These are phyloP conservation scores for Sebastes fasciatus DNA, from an alignment of 2,113 vertebrate genomes.

Conservation along the genomic window DNA sequence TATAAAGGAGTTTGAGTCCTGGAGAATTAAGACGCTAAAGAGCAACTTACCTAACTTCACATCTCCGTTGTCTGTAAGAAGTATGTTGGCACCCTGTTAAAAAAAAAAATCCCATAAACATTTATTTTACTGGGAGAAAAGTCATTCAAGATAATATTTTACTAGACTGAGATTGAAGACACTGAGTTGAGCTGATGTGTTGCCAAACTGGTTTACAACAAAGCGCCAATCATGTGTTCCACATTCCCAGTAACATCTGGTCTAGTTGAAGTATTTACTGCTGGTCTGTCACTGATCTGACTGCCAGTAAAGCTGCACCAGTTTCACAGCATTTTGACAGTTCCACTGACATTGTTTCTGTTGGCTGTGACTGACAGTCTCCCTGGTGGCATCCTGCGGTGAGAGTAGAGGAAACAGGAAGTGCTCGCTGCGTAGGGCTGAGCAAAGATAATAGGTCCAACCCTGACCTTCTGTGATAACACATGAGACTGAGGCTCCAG, in stretches of 20 bases:
- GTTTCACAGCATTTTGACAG: slow-evolving; percentile 26
- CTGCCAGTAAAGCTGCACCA: neutral
- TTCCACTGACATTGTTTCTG: slow-evolving; percentile 41
- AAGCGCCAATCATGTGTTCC: neutral
- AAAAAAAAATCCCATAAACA: neutral
- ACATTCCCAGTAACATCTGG: slow-evolving; percentile 11
- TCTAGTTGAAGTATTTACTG: neutral
- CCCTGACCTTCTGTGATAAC: slow-evolving; percentile 74
- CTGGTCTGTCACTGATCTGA: slow-evolving; percentile 4
- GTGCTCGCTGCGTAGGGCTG: slow-evolving; percentile 56
- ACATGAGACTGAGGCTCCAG: slow-evolving; percentile 25
- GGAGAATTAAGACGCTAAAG: neutral
- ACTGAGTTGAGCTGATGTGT: neutral
- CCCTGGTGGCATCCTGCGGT: slow-evolving; percentile 69
- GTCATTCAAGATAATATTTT: neutral
- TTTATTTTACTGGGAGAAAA: slow-evolving; percentile 6
- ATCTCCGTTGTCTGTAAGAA: slow-evolving; percentile 95
- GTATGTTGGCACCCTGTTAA: slow-evolving; percentile 95
- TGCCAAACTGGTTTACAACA: neutral
- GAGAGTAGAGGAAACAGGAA: slow-evolving; percentile 80
- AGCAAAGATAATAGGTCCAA: slow-evolving; percentile 72
- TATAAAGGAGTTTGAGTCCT: slow-evolving; percentile 2
- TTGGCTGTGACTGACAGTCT: slow-evolving; percentile 65
- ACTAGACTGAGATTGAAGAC: neutral
- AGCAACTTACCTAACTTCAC: slow-evolving; percentile 94